Evolutionary conservation across 1,140 invertebrate genomes (phyloP).

Genomic region (Bombus pyrosoma): DNA sequence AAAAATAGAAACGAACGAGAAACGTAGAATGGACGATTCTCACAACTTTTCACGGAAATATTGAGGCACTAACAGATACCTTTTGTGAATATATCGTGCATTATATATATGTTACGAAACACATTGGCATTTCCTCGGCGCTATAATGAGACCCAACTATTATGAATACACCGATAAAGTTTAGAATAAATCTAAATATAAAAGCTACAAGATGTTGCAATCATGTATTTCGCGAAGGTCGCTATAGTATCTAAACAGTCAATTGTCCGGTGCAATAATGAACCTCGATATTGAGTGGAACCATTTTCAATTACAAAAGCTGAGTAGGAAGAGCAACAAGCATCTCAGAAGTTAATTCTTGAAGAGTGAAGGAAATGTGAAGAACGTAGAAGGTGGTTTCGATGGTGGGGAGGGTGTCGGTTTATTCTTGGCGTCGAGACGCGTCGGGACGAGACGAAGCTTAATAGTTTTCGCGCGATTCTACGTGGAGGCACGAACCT

Average conservation of each 20-base stretch:
- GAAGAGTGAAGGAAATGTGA: slow-evolving; percentile 45
- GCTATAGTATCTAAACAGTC: no score
- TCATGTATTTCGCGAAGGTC: no score
- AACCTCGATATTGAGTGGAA: no score
- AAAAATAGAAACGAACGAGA: neutral
- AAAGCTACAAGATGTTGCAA: no score
- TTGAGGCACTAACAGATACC: neutral
- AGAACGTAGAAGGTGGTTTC: slow-evolving; percentile 61
- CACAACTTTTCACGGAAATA: neutral
- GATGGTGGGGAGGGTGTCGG: slow-evolving; percentile 69
- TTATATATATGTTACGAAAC: neutral
- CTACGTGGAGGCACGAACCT: slow-evolving; percentile 47
- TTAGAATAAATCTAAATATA: no score
- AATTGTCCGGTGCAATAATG: no score
- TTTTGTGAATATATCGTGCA: no score
- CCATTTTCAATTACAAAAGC: no score
- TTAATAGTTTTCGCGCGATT: slow-evolving; percentile 73
- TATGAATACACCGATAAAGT: no score
- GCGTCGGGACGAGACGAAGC: slow-evolving; percentile 71
- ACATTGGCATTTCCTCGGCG: no score
- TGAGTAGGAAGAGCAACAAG: no score
- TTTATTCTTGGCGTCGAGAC: slow-evolving; percentile 79
- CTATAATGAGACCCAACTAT: no score
- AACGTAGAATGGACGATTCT: neutral
- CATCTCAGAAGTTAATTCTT: slow-evolving; percentile 14